Conservation (phyloP, 1,140 invertebrate species). For the Pseudachorutes palmiensis region DNA sequence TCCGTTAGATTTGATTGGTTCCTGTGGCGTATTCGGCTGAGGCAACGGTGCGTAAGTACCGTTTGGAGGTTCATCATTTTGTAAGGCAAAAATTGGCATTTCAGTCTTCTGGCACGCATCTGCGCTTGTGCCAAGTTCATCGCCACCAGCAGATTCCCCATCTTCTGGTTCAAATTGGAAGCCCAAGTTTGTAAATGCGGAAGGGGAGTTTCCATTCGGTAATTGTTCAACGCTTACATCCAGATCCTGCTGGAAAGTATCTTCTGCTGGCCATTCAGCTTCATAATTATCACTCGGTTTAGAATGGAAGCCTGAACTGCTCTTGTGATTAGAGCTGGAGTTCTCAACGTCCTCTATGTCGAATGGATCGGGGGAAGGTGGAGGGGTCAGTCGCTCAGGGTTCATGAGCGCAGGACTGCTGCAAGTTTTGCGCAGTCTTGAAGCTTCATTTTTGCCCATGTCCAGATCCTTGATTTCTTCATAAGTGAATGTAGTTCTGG, state of each 20-base stretch:
- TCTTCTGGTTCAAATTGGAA: conserved; percentile 22
- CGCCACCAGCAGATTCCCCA: background rate
- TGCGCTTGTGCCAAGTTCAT: background rate
- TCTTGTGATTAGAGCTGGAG: background rate
- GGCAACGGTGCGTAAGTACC: too few species aligned
- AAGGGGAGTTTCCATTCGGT: background rate
- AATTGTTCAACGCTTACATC: background rate
- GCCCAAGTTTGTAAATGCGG: conserved; percentile 23
- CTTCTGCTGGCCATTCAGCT: background rate
- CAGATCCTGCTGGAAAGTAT: conserved; percentile 5
- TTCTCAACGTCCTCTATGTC: background rate
- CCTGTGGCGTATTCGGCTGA: background rate
- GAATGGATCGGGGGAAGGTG: background rate
- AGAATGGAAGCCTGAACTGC: background rate
- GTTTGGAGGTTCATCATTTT: too few species aligned
- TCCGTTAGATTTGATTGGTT: background rate
- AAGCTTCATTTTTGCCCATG: background rate
- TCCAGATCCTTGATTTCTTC: conserved; percentile 1
- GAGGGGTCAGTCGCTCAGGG: too few species aligned
- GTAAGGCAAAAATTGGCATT: too few species aligned
- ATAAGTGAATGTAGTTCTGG: conserved; percentile 2
- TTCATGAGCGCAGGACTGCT: background rate
- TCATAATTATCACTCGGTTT: conserved; percentile 19
- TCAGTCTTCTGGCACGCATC: background rate
- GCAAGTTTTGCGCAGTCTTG: background rate